Percentiles rank a stretch among this genome's conserved stretches.
Conservation (phyloP, 1,140 invertebrate species). For the Ctenoplectra terminalis region DNA sequence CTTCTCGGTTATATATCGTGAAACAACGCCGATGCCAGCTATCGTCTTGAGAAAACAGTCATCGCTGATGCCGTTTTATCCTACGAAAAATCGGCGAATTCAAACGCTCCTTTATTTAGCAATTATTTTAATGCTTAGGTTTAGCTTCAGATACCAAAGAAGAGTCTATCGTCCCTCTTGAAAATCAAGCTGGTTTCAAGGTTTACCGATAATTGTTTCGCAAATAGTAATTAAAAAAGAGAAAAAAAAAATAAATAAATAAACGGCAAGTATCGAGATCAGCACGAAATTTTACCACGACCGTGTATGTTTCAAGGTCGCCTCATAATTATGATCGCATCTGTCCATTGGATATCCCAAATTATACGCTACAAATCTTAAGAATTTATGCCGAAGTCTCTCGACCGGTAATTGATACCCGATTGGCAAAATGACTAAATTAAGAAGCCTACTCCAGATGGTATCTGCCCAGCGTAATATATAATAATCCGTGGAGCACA, state of each 20-base stretch:
- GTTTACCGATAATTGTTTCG: slow-evolving; percentile 3
- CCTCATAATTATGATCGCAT: slow-evolving; percentile 38
- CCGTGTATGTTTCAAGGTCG: slow-evolving; percentile 11
- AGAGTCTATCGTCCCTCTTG: too few relatives aligned
- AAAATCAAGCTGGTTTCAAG: background rate
- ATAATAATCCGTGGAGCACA: slow-evolving; percentile 5
- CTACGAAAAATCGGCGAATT: too few relatives aligned
- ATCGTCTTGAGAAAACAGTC: background rate
- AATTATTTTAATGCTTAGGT: too few relatives aligned
- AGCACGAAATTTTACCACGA: background rate
- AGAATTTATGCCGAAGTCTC: slow-evolving; percentile 10
- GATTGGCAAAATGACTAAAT: slow-evolving; percentile 51
- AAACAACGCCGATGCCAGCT: background rate
- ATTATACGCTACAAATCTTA: slow-evolving; percentile 39
- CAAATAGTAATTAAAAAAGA: background rate
- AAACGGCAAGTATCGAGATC: too few relatives aligned
- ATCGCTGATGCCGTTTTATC: background rate
- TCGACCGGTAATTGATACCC: slow-evolving; percentile 33
- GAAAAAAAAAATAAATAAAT: too few relatives aligned
- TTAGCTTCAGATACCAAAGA: too few relatives aligned
- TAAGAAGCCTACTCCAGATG: slow-evolving; percentile 24
- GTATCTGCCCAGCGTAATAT: slow-evolving; percentile 12
- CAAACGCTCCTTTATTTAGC: background rate
- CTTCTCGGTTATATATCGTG: slow-evolving; percentile 35
- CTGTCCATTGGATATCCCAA: slow-evolving; percentile 40